Base-by-base conservation (phyloP, 2,797 vertebrate genomes). In the Meriones psammophilus region DNA sequence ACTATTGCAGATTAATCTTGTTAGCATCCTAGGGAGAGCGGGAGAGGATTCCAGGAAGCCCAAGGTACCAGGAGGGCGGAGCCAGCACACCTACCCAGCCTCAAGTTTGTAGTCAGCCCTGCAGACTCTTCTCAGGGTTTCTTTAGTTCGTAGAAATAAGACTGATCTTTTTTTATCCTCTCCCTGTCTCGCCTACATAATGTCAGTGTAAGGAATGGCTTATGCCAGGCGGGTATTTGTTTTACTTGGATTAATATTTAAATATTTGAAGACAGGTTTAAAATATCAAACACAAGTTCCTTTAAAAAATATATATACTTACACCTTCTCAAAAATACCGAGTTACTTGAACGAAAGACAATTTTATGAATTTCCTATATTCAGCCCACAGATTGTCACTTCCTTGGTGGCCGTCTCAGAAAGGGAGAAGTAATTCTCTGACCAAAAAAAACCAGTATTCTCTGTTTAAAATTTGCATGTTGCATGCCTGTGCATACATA, bases 231-330 rank as follows among this genome's bases (percentile, higher is more conserved):
- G 0, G 91, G 54, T 83, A 93, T 97, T 96, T 97, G 94, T 98
- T 97, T 92, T 93, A 94, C 68, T 92, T 87, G 83, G 79, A 94
- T 86, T 96, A 95, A 96, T 97, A 97, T 97, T 97, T 96, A 97
- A 97, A 95, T 96, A 96, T 95, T 94, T 96, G 88, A 96, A 96
- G 97, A 80, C 69, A 88, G 92, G 91, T 97, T 97, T 96, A 95
- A 97, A 96, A 96, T 97, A 96, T 95, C 96, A 96, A 92, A 90
- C 88, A 88, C 69, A 92, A 58, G 60, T 60, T 94, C 22, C 73
- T 58, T 91, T 18, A 74, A 46, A 76, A 74, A 74, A 54, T 15
- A 68, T 54, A 79, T 1, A 46, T 68, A 66, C 87, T 28, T 93
- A 46, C 42, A 91, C 91, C 83, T 96, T 92, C 85, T 94, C 56